phyloP scores from a whole-genome alignment of 2,888 invertebrate species.

The Heliconius cydno region DNA sequence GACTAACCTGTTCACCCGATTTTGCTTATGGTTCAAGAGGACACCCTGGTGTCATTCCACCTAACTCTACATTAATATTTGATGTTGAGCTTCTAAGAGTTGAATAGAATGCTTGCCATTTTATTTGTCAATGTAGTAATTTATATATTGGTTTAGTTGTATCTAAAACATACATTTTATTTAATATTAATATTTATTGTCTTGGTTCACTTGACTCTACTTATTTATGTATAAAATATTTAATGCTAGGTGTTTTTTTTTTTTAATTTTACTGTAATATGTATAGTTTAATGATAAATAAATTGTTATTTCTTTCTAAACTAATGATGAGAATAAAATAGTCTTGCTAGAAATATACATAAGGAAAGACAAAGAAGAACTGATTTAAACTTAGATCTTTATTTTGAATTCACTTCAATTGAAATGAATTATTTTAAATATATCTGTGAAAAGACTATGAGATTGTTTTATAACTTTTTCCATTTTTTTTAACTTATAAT shows the following conservation, averaged over 20 bases:
- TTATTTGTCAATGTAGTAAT: background rate
- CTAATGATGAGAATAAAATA: slow-evolving; percentile 6
- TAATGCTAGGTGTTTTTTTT: slow-evolving; percentile 8
- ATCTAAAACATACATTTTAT: background rate
- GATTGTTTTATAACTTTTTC: background rate
- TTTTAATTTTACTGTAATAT: slow-evolving; percentile 1
- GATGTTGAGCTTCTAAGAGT: slow-evolving; percentile 97
- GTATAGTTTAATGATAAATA: background rate
- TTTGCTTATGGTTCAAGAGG: slow-evolving; percentile 97
- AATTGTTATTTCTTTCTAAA: slow-evolving; percentile 10
- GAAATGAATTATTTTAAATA: too few species aligned
- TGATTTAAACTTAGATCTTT: slow-evolving; percentile 18
- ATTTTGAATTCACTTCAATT: too few species aligned
- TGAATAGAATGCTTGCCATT: slow-evolving; percentile 80
- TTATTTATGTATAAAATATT: slow-evolving; percentile 14
- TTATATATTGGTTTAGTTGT: slow-evolving; percentile 19
- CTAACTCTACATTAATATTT: slow-evolving; percentile 96
- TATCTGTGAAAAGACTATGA: background rate
- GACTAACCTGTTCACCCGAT: slow-evolving; percentile 95
- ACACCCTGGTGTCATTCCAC: slow-evolving; percentile 97
- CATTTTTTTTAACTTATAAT: background rate
- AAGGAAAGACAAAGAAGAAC: slow-evolving; percentile 5
- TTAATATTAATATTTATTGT: slow-evolving; percentile 15
- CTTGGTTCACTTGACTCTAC: background rate
- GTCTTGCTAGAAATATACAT: slow-evolving; percentile 16